Base-by-base conservation (phyloP, 2,113 vertebrate genomes). In the Galbula dea region DNA sequence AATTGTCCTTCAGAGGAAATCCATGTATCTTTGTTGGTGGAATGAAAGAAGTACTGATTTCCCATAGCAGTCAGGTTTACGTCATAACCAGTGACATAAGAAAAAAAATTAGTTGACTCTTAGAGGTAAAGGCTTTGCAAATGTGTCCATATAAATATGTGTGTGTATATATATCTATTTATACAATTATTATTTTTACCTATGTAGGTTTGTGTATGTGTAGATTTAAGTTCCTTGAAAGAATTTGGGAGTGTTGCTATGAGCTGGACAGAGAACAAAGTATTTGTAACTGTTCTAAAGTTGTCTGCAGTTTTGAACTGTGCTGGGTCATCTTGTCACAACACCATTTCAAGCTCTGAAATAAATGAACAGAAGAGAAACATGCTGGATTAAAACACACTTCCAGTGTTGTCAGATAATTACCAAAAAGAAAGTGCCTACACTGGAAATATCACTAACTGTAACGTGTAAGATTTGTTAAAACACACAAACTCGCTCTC, bases 361-460 rank as follows among this genome's bases (percentile, higher is more conserved):
- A 91, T 93, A 96, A 96, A 94, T 92, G 67, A 95, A 84, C 62
- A 93, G 93, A 95, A 93, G 74, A 89, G 89, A 94, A 97, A 96
- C 78, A 93, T 58, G 66, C 26, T 62, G 72, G 48, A 94, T 97
- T 95, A 95, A 83, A 97, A 86, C 65, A 88, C 72, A 83, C 74
- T 80, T 76, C 73, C 89, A 89, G 58, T 93, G 95, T 95, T 97
- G 96, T 90, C 83, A 89, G 96, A 96, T 97, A 93, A 97, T 96
- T 95, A 89, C 79, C 86, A 83, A 97, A 96, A 96, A 96, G 54
- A 86, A 93, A 95, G 91, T 90, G 96, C 96, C 96, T 97, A 21
- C 92, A 95, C 92, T 96, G 95, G 96, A 97, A 98, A 98, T 98
- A 98, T 98, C 98, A 98, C 86, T 98, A 98, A 98, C 98, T 97